Evolutionary conservation across 2,888 invertebrate genomes (phyloP).

Genomic region (Eurytoma adleriae): DNA sequence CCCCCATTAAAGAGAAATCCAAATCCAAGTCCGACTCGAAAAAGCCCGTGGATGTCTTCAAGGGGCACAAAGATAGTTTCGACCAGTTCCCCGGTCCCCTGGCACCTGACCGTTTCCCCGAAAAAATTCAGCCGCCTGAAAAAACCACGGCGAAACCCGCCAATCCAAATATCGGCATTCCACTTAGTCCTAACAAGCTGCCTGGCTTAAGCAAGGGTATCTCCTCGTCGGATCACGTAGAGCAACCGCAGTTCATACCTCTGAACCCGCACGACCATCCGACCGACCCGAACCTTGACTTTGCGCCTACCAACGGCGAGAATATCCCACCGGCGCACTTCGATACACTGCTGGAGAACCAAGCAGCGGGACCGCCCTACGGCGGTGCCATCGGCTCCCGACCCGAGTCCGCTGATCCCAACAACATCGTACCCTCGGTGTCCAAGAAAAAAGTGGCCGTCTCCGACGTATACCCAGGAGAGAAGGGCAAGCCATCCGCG

Average conservation of each 20-base stretch:
- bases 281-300: constrained; percentile 60
- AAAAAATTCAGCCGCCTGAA: constrained; percentile 55
- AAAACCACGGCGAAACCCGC: constrained; percentile 44
- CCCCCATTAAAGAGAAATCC: constrained; percentile 65
- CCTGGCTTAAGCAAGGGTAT: constrained; percentile 52
- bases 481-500: constrained; percentile 58
- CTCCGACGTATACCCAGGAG: constrained; percentile 56
- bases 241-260: constrained; percentile 70
- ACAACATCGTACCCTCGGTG: constrained; percentile 62
- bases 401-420: constrained; percentile 66
- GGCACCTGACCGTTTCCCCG: constrained; percentile 67
- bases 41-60: constrained; percentile 69
- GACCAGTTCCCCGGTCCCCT: constrained; percentile 70
- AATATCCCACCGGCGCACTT: constrained; percentile 64
- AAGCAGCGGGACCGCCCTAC: constrained; percentile 67
- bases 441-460: constrained; percentile 65
- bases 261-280: constrained; percentile 61
- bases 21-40: constrained; percentile 70
- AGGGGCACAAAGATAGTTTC: constrained; percentile 66
- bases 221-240: constrained; percentile 52
- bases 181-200: constrained; percentile 63
- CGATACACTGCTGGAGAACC: constrained; percentile 63
- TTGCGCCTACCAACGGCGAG: constrained; percentile 65
- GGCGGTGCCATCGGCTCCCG: constrained; percentile 59
- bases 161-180: constrained; percentile 54